phyloP scores from a whole-genome alignment of 2,888 invertebrate species.

The Parnassius apollo region DNA sequence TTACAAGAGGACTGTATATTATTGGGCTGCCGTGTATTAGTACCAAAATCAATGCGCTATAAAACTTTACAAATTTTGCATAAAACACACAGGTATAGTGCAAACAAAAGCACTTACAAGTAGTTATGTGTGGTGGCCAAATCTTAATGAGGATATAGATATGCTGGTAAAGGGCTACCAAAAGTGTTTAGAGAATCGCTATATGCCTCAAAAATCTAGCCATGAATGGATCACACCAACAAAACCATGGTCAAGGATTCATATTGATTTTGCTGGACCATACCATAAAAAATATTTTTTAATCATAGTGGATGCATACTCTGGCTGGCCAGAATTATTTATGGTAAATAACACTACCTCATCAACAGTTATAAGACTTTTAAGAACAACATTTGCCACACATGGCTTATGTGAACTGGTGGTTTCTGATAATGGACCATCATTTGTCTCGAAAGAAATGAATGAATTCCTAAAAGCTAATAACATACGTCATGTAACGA shows the following conservation, averaged over 20 bases:
- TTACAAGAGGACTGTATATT: conserved; percentile 24
- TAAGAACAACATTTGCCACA: conserved; percentile 29
- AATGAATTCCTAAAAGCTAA: conserved; percentile 8
- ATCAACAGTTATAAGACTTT: conserved; percentile 26
- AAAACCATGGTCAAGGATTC: conserved; percentile 29
- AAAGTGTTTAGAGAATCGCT: conserved; percentile 19
- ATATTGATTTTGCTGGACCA: conserved; percentile 32
- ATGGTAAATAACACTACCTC: conserved; percentile 27
- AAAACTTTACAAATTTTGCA: neutral
- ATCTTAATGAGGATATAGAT: conserved; percentile 29
- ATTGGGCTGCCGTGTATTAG: conserved; percentile 17
- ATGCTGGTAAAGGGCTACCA: neutral
- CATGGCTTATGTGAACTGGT: conserved; percentile 29
- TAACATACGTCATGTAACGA: conserved; percentile 30
- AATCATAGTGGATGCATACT: conserved; percentile 29
- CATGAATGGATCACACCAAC: conserved; percentile 27
- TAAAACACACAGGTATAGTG: neutral
- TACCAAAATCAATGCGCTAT: neutral
- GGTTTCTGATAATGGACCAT: conserved; percentile 27
- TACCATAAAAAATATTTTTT: conserved; percentile 30
- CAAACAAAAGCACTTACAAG: conserved; percentile 32
- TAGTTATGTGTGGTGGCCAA: conserved; percentile 35
- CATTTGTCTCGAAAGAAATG: conserved; percentile 31
- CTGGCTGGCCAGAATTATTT: conserved; percentile 28
- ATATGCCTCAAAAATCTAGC: conserved; percentile 23